Conservation (phyloP, 2,888 invertebrate species). For the Miltochrista miniata region DNA sequence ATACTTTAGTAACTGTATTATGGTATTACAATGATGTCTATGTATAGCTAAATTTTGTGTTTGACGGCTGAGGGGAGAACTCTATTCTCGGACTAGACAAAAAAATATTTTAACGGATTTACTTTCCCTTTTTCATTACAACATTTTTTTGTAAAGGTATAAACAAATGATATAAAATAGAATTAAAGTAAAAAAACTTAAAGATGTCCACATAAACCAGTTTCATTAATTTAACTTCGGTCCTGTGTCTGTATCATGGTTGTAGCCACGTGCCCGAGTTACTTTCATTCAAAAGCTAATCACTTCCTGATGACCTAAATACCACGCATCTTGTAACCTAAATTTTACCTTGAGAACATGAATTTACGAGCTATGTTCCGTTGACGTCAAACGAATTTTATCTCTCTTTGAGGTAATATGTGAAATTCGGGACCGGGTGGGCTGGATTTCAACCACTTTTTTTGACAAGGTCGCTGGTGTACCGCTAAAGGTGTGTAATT, state of each 20-base stretch:
- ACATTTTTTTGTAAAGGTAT: too few relatives aligned
- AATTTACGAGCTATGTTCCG: not conserved
- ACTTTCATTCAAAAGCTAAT: slow-evolving; percentile 35
- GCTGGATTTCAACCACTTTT: slow-evolving; percentile 25
- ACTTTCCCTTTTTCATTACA: too few relatives aligned
- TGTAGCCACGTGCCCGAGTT: slow-evolving; percentile 56
- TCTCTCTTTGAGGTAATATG: slow-evolving; percentile 8
- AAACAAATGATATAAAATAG: too few relatives aligned
- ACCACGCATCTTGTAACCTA: not conserved
- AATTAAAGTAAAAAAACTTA: too few relatives aligned
- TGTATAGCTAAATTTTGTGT: too few relatives aligned
- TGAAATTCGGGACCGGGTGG: slow-evolving; percentile 24
- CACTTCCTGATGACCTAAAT: slow-evolving; percentile 19
- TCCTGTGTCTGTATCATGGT: not conserved
- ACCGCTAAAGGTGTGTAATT: slow-evolving; percentile 35
- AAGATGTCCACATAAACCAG: too few relatives aligned
- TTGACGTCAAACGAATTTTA: not conserved
- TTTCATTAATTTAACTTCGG: slow-evolving; percentile 14
- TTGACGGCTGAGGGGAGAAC: too few relatives aligned
- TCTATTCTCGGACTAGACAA: too few relatives aligned
- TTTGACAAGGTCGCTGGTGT: slow-evolving; percentile 32
- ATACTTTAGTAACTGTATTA: too few relatives aligned
- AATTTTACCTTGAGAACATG: not conserved
- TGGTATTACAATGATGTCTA: too few relatives aligned
- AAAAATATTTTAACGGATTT: too few relatives aligned